These are phyloP conservation scores for Labeo rohita DNA, from an alignment of 2,113 vertebrate species.

Conservation along the genomic window DNA sequence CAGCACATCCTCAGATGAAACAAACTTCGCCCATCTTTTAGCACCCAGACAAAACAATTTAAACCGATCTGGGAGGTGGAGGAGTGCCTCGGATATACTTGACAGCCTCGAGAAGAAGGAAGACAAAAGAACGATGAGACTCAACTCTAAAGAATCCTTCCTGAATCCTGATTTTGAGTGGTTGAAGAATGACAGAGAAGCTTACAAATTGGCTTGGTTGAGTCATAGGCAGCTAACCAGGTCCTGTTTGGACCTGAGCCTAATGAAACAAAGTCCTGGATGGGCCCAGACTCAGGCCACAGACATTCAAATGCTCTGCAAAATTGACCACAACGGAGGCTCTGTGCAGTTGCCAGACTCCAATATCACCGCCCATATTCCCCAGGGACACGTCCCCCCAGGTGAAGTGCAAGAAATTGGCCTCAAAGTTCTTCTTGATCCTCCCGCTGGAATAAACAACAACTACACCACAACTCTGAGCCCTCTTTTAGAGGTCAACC, in stretches of 20 bases:
- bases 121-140: constrained; percentile 61
- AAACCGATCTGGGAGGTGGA: constrained; percentile 82
- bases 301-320: constrained; percentile 81
- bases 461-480: constrained; percentile 87
- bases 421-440: constrained; percentile 85
- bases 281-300: constrained; percentile 95
- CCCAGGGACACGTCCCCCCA: constrained; percentile 83
- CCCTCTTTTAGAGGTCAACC: constrained; percentile 85
- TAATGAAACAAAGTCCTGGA: constrained; percentile 88
- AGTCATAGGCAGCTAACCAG: constrained; percentile 90
- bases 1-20: constrained; percentile 88
- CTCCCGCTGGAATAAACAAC: constrained; percentile 86
- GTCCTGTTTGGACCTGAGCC: constrained; percentile 89
- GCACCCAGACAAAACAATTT: constrained; percentile 68
- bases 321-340: constrained; percentile 84
- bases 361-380: constrained; percentile 84
- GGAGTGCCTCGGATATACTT: constrained; percentile 89
- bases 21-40: constrained; percentile 77
- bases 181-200: constrained; percentile 89
- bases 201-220: constrained; percentile 95
- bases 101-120: constrained; percentile 75
- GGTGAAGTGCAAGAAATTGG: constrained; percentile 90
- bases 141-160: constrained; percentile 66
- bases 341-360: constrained; percentile 87
- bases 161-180: constrained; percentile 81